Evolutionary conservation across 37 sponge, comb jelly and placozoan species (phyloP).

Genomic region (Ianthella basta): DNA sequence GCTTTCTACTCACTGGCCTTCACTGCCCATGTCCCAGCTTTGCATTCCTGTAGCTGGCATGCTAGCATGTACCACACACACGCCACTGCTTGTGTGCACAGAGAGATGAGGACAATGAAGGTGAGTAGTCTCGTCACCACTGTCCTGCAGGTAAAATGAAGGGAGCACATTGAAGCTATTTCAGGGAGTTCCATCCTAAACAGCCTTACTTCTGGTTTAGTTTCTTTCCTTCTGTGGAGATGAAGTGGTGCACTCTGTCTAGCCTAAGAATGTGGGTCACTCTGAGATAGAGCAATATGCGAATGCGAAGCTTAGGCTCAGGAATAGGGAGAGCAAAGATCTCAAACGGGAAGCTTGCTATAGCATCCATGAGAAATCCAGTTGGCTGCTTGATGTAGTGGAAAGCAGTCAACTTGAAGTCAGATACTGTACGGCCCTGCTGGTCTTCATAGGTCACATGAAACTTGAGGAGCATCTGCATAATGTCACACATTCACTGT

Average conservation of each 20-base stretch:
- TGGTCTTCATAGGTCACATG: conserved; percentile 63
- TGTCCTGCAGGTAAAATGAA: too few relatives aligned
- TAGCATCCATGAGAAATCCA: conserved; percentile 56
- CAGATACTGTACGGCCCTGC: conserved; percentile 31
- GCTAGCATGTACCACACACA: conserved; percentile 81
- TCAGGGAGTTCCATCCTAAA: too few relatives aligned
- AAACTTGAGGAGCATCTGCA: conserved; percentile 70
- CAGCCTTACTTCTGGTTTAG: conserved; percentile 68
- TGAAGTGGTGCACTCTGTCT: conserved; percentile 50
- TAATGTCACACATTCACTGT: too few relatives aligned
- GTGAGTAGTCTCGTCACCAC: conserved; percentile 57
- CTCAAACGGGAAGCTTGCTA: conserved; percentile 62
- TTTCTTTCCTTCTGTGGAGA: conserved; percentile 58
- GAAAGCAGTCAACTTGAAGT: conserved; percentile 50
- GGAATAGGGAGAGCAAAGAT: conserved; percentile 48
- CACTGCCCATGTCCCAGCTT: conserved; percentile 55
- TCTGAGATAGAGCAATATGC: conserved; percentile 57
- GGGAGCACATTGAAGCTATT: too few relatives aligned
- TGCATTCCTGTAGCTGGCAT: conserved; percentile 58
- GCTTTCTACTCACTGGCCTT: conserved; percentile 14
- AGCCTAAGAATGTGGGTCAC: conserved; percentile 55
- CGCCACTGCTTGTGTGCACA: conserved; percentile 70
- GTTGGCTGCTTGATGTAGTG: conserved; percentile 64
- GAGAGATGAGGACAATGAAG: conserved; percentile 66
- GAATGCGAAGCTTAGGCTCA: conserved; percentile 21